phyloP scores from a whole-genome alignment of 2,888 invertebrate genomes.

The Lochmaea crataegi region DNA sequence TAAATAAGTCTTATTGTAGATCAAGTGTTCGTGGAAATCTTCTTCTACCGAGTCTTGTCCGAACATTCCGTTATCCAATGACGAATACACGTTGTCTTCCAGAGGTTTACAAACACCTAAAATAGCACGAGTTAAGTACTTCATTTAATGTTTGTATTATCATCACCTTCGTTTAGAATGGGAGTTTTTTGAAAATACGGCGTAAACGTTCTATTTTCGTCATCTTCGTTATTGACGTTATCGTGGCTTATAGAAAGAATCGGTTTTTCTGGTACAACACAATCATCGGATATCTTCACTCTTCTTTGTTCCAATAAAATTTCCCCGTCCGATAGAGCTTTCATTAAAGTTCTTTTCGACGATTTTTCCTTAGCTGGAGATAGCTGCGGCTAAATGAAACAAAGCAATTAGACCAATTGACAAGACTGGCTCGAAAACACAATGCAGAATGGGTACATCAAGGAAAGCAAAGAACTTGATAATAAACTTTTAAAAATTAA shows the following conservation, averaged over 20 bases:
- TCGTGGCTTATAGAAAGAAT: constrained; percentile 74
- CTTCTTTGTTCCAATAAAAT: constrained; percentile 74
- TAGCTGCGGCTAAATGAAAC: constrained; percentile 69
- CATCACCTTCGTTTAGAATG: constrained; percentile 54
- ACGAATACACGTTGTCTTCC: constrained; percentile 60
- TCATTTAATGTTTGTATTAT: not conserved
- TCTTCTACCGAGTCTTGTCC: constrained; percentile 70
- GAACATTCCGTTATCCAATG: constrained; percentile 57
- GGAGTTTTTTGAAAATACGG: constrained; percentile 68
- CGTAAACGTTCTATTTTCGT: constrained; percentile 54
- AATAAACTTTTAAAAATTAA: too few species aligned
- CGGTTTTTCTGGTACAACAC: constrained; percentile 64
- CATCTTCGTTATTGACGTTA: constrained; percentile 65
- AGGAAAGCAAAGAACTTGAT: too few species aligned
- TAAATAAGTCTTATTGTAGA: constrained; percentile 78
- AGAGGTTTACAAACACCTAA: constrained; percentile 52
- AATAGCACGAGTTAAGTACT: not conserved
- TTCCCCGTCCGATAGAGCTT: constrained; percentile 85
- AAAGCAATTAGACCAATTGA: not conserved
- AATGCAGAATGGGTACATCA: too few species aligned
- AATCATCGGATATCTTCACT: constrained; percentile 60
- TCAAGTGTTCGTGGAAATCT: constrained; percentile 85
- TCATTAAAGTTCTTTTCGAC: constrained; percentile 70
- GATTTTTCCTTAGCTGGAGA: constrained; percentile 64
- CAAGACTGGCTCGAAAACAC: not conserved